Percentiles rank a stretch among this genome's conserved stretches.
Evolutionary conservation across 1,140 invertebrate species (phyloP).

Genomic region (Drosophila mojavensis): DNA sequence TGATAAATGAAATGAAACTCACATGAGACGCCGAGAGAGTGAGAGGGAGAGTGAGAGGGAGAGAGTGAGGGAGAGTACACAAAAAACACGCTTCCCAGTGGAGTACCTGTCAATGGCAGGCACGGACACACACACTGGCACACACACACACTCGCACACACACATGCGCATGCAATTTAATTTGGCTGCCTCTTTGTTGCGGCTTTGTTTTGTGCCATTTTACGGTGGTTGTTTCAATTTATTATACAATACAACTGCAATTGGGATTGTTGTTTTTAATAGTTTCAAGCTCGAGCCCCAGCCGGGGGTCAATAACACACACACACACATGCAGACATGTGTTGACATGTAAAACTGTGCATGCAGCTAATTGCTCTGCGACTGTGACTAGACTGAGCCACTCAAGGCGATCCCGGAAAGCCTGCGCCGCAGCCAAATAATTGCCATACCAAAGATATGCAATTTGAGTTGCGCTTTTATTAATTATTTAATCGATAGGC

Average conservation of each 20-base stretch:
- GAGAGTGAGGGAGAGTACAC: slow-evolving; percentile 27
- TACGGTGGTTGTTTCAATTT: slow-evolving; percentile 78
- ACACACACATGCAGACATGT: slow-evolving; percentile 20
- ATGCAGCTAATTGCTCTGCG: slow-evolving; percentile 73
- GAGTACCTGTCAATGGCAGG: slow-evolving; percentile 68
- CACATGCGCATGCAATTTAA: slow-evolving; percentile 59
- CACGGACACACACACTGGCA: slow-evolving; percentile 23
- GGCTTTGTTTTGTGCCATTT: slow-evolving; percentile 72
- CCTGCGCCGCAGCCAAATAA: slow-evolving; percentile 56
- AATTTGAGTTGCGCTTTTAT: slow-evolving; percentile 33
- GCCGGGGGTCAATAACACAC: slow-evolving; percentile 42
- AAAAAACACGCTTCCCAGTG: slow-evolving; percentile 12
- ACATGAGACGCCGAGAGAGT: neutral
- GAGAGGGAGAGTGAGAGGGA: neutral
- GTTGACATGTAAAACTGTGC: slow-evolving; percentile 74
- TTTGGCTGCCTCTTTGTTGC: slow-evolving; percentile 70
- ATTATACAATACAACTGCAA: slow-evolving; percentile 59
- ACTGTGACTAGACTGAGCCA: slow-evolving; percentile 44
- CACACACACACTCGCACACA: slow-evolving; percentile 12
- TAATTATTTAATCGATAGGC: slow-evolving; percentile 31
- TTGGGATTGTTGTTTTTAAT: slow-evolving; percentile 44
- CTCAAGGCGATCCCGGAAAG: slow-evolving; percentile 5
- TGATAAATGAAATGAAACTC: slow-evolving; percentile 69
- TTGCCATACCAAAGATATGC: slow-evolving; percentile 17
- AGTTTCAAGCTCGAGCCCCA: slow-evolving; percentile 38